A percentile compares a stretch with the other conserved stretches of the same genome.
Conservation (phyloP, 1,140 invertebrate genomes). For the Anadara kagoshimensis region DNA sequence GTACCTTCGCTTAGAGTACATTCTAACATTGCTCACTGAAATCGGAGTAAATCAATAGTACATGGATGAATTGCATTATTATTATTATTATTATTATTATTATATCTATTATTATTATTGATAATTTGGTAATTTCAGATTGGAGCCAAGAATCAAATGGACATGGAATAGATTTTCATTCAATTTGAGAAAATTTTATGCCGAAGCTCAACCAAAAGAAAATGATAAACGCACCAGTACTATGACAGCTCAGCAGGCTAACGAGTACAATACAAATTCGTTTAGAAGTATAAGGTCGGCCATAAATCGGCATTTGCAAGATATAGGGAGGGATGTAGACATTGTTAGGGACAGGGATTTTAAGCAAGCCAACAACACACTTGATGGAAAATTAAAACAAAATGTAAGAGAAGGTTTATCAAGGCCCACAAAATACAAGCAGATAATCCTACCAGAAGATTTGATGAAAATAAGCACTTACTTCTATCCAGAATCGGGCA, state of each 20-base stretch:
- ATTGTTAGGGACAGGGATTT: constrained; percentile 27
- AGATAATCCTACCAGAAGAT: background rate
- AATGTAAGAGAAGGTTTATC: constrained; percentile 6
- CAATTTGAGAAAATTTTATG: constrained; percentile 12
- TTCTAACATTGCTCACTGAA: no score
- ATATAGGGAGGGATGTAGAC: constrained; percentile 10
- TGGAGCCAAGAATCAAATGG: no score
- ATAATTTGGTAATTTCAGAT: no score
- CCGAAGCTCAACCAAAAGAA: background rate
- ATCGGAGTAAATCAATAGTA: no score
- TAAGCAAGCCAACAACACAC: constrained; percentile 4
- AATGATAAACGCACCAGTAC: background rate
- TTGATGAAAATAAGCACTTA: background rate
- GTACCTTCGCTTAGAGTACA: no score
- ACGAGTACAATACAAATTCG: constrained; percentile 7
- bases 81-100: no score
- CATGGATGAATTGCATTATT: no score
- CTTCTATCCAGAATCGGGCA: background rate
- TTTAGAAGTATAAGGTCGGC: constrained; percentile 1
- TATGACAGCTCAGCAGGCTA: background rate
- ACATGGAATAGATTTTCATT: no score
- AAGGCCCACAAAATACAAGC: constrained; percentile 27
- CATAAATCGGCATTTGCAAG: constrained; percentile 3
- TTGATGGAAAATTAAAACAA: constrained; percentile 22
- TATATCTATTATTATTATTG: no score